phyloP scores from a whole-genome alignment of 2,113 vertebrate genomes.

The Oenanthe oenanthe region DNA sequence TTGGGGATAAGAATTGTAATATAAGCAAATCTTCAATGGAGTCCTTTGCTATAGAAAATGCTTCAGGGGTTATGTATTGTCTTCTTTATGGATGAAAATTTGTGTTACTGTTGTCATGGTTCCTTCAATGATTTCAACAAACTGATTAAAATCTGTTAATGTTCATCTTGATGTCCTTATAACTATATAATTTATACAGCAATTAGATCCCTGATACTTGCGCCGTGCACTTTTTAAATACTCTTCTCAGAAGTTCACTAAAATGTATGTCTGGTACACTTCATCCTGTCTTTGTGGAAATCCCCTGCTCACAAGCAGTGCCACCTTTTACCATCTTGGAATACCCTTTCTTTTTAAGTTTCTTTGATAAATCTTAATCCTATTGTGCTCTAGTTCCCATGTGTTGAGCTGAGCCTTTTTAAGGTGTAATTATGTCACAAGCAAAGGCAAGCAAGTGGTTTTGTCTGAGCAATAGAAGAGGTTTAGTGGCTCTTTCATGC shows the following conservation, averaged over 20 bases:
- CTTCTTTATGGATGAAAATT: background rate
- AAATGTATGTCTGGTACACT: background rate
- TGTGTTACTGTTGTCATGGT: background rate
- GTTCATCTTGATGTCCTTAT: background rate
- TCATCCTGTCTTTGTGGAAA: background rate
- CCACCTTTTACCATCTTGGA: background rate
- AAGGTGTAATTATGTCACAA: background rate
- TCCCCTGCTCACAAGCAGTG: background rate
- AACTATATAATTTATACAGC: background rate
- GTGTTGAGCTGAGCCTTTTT: background rate
- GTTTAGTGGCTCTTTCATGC: background rate
- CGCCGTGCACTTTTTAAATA: background rate
- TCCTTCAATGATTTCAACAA: background rate
- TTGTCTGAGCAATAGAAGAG: background rate
- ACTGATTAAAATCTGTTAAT: background rate
- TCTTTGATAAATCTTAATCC: background rate
- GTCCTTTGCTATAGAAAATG: background rate
- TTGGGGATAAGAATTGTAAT: background rate
- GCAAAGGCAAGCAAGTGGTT: background rate
- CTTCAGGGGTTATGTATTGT: background rate
- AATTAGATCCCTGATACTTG: background rate
- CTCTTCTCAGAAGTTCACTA: background rate
- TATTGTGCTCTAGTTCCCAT: background rate
- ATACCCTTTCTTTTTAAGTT: background rate
- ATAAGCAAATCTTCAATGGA: background rate